A percentile compares a stretch with the other conserved stretches of the same genome.
phyloP scores from a whole-genome alignment of 2,113 vertebrate species.

The Mobula hypostoma region DNA sequence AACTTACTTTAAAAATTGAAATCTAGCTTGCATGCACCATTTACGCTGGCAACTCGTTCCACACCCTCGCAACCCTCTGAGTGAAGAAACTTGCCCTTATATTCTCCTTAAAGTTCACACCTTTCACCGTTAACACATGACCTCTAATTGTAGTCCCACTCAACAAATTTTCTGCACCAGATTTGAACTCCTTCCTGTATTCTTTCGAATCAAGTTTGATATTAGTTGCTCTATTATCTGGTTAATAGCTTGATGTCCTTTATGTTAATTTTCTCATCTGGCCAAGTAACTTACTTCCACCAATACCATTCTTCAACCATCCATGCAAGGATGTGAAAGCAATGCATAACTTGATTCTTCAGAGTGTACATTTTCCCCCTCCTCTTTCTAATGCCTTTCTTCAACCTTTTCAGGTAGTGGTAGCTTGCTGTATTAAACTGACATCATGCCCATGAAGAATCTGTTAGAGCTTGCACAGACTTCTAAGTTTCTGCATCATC shows the following conservation, averaged over 20 bases:
- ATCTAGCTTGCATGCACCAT: too few species aligned
- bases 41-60: too few species aligned
- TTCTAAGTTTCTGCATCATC: background rate
- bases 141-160: background rate
- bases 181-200: background rate
- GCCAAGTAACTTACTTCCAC: background rate
- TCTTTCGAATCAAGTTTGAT: background rate
- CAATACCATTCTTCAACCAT: background rate
- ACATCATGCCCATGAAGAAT: background rate
- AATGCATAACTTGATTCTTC: background rate
- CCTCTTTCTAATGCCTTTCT: background rate
- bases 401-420: background rate
- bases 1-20: too few species aligned
- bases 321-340: background rate
- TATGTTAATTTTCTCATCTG: background rate
- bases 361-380: background rate
- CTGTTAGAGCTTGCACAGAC: background rate
- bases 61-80: too few species aligned
- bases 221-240: background rate
- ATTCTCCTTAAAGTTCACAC: too few species aligned
- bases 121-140: too few species aligned
- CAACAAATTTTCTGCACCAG: background rate
- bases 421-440: background rate
- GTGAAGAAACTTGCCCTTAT: too few species aligned
- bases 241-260: background rate